Evolutionary conservation across 2,797 vertebrate genomes (phyloP).

Genomic region (Microcaecilia unicolor): DNA sequence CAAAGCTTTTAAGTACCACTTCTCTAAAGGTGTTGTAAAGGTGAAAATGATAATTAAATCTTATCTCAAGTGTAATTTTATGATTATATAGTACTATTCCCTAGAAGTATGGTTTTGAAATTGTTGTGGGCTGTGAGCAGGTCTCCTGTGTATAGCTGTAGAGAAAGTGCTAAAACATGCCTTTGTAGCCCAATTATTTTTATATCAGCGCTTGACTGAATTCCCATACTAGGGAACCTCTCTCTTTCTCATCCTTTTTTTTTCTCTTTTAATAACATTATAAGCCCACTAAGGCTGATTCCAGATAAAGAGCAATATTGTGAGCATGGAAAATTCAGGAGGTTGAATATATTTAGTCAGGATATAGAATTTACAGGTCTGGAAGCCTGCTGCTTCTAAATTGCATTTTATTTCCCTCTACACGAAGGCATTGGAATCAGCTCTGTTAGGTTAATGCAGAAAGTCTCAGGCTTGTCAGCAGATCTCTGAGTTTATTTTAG

Average conservation of each 20-base stretch:
- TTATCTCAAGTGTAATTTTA: slow-evolving; percentile 69
- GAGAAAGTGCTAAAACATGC: slow-evolving; percentile 70
- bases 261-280: slow-evolving; percentile 23
- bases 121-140: slow-evolving; percentile 53
- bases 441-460: too few species aligned
- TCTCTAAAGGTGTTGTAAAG: slow-evolving; percentile 69
- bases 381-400: too few species aligned
- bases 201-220: slow-evolving; percentile 55
- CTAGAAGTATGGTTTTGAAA: slow-evolving; percentile 56
- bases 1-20: slow-evolving; percentile 60
- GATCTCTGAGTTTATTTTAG: too few species aligned
- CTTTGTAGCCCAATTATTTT: slow-evolving; percentile 68
- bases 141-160: slow-evolving; percentile 58
- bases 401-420: too few species aligned
- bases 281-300: slow-evolving; percentile 37
- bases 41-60: slow-evolving; percentile 81
- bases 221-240: slow-evolving; percentile 47
- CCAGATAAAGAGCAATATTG: slow-evolving; percentile 35
- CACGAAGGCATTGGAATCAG: too few species aligned
- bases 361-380: too few species aligned
- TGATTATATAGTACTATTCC: slow-evolving; percentile 67
- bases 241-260: slow-evolving; percentile 39
- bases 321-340: too few species aligned
- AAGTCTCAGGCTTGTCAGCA: too few species aligned
- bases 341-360: too few species aligned